phyloP scores from a whole-genome alignment of 1,140 invertebrate genomes.

The Aplysia californica region DNA sequence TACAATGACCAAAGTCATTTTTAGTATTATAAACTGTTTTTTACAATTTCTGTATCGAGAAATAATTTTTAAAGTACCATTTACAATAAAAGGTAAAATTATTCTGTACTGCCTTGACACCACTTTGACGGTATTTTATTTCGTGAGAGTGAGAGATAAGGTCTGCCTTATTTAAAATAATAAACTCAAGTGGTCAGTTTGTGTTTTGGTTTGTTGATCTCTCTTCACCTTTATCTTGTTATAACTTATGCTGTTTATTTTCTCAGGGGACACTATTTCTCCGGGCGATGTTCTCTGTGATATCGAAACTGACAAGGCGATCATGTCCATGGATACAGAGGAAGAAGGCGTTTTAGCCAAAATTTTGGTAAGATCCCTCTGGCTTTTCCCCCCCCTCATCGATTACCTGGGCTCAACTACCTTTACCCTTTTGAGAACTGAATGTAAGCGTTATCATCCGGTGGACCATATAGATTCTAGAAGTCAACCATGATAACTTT shows the following conservation, averaged over 20 bases:
- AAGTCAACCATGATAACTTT: too few species aligned
- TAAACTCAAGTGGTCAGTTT: too few species aligned
- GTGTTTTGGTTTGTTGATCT: neutral
- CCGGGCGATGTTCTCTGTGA: conserved; percentile 75
- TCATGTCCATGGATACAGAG: conserved; percentile 72
- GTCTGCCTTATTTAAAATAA: neutral
- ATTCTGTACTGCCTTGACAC: neutral
- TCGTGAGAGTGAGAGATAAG: too few species aligned
- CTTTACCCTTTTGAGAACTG: too few species aligned
- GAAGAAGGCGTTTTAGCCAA: conserved; percentile 75
- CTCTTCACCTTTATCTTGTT: neutral
- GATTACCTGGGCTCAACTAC: too few species aligned
- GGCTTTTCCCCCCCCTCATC: too few species aligned
- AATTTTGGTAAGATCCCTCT: conserved; percentile 70
- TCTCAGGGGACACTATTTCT: conserved; percentile 69
- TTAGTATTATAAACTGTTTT: neutral
- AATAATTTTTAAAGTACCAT: neutral
- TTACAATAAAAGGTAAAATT: neutral
- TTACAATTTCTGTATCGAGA: neutral
- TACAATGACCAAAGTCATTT: neutral
- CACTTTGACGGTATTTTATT: neutral
- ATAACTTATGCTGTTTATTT: conserved; percentile 10
- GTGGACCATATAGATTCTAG: too few species aligned
- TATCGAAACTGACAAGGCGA: conserved; percentile 76
- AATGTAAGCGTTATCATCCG: too few species aligned